Evolutionary conservation across 1,140 invertebrate species (phyloP).

Genomic region (Schlechtendalia chinensis): DNA sequence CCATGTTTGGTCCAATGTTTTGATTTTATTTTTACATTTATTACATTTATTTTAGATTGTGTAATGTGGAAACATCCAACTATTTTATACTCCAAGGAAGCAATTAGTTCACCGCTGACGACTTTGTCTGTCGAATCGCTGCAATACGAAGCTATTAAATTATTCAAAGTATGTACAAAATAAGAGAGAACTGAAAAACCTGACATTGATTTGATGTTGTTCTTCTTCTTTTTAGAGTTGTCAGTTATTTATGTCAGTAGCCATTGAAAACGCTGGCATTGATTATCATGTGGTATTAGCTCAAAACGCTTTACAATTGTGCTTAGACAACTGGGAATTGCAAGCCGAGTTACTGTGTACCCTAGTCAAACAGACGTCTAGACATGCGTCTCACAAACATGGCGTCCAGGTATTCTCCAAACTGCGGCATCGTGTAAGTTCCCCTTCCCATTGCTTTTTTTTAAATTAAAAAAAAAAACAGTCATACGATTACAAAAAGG

Average conservation of each 20-base stretch:
- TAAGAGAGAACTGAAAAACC: background rate
- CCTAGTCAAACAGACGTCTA: conserved; percentile 87
- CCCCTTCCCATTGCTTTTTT: conserved; percentile 49
- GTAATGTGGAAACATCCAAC: conserved; percentile 91
- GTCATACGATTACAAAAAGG: background rate
- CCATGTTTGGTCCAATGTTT: background rate
- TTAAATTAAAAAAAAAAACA: conserved; percentile 16
- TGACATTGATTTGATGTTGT: background rate
- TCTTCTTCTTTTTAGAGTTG: conserved; percentile 66
- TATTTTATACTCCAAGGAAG: conserved; percentile 86
- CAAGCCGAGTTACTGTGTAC: conserved; percentile 89
- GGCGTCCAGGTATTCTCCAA: conserved; percentile 79
- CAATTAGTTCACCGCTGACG: conserved; percentile 78
- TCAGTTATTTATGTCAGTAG: conserved; percentile 90
- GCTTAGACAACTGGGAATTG: conserved; percentile 81
- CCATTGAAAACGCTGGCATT: conserved; percentile 89
- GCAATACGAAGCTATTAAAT: conserved; percentile 86
- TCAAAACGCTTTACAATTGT: conserved; percentile 89
- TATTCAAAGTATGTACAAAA: conserved; percentile 77
- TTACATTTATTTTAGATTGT: conserved; percentile 65
- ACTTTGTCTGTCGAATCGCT: conserved; percentile 80
- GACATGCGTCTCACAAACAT: conserved; percentile 78
- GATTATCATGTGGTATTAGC: conserved; percentile 94
- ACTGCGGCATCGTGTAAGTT: conserved; percentile 55
- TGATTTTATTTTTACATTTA: conserved; percentile 21